These are phyloP conservation scores for Misgurnus anguillicaudatus DNA, from an alignment of 2,113 vertebrate genomes.

Conservation along the genomic window DNA sequence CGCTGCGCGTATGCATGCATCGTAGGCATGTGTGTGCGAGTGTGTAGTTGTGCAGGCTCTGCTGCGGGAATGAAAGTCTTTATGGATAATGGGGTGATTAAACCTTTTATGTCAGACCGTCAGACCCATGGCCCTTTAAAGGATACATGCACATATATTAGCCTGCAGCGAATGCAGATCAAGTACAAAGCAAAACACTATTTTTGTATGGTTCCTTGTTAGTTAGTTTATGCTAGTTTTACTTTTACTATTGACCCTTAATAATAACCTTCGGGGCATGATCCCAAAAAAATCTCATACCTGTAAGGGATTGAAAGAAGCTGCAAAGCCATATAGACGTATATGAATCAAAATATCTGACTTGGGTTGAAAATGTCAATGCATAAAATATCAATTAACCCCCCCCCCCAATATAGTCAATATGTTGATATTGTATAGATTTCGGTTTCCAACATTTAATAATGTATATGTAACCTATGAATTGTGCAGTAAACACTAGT, in stretches of 20 bases:
- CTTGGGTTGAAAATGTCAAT: too few relatives aligned
- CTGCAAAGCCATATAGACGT: too few relatives aligned
- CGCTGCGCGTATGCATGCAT: constrained; percentile 36
- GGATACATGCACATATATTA: constrained; percentile 28
- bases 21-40: constrained; percentile 16
- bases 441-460: too few relatives aligned
- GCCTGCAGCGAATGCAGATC: constrained; percentile 13
- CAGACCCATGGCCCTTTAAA: constrained; percentile 30
- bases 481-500: too few relatives aligned
- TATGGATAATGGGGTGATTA: constrained; percentile 55
- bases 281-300: too few relatives aligned
- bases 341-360: too few relatives aligned
- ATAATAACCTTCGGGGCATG: too few relatives aligned
- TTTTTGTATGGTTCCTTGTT: constrained; percentile 33
- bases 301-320: too few relatives aligned
- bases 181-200: constrained; percentile 47
- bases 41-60: constrained; percentile 46
- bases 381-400: too few relatives aligned
- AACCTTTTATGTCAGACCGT: constrained; percentile 31
- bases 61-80: constrained; percentile 45
- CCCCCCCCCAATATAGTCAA: too few relatives aligned
- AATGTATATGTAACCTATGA: too few relatives aligned
- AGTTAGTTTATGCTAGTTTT: neutral
- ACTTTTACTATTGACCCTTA: constrained; percentile 20
- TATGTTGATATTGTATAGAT: too few relatives aligned